A percentile compares a stretch with the other conserved stretches of the same genome.
phyloP scores from a whole-genome alignment of 2,113 vertebrate species.

The Empidonax traillii region DNA sequence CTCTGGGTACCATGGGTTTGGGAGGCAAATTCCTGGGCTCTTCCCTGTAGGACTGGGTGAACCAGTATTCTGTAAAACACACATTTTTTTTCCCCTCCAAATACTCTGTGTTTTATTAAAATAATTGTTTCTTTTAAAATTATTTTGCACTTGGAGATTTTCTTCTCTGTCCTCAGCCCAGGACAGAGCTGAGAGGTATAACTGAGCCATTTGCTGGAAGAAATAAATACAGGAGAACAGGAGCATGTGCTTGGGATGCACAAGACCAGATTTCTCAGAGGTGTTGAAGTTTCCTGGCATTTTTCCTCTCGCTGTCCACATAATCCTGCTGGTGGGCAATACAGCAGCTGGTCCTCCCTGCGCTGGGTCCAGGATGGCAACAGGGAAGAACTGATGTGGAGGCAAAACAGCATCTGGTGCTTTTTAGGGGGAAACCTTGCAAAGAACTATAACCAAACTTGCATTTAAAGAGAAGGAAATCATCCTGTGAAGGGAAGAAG shows the following conservation, averaged over 20 bases:
- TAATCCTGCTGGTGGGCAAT: neutral
- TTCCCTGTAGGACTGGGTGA: neutral
- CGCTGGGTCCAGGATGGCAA: neutral
- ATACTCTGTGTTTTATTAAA: neutral
- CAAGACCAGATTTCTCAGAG: neutral
- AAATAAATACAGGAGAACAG: neutral
- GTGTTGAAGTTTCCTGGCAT: neutral
- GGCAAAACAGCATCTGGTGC: neutral
- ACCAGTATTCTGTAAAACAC: neutral
- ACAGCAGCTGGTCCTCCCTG: neutral
- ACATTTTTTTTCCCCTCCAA: neutral
- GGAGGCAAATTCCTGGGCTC: neutral
- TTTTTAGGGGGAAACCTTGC: neutral
- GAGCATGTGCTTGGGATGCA: neutral
- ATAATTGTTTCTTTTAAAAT: neutral
- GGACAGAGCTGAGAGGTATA: neutral
- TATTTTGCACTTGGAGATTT: neutral
- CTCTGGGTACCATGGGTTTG: neutral
- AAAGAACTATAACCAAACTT: neutral
- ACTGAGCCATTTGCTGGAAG: neutral
- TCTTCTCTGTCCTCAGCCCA: neutral
- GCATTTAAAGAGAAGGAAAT: conserved; percentile 12
- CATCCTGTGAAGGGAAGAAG: neutral
- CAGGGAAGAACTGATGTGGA: neutral
- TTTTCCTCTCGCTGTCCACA: neutral